These are phyloP conservation scores for Drosophila macrospina DNA, from an alignment of 2,888 invertebrate genomes.

Conservation along the genomic window DNA sequence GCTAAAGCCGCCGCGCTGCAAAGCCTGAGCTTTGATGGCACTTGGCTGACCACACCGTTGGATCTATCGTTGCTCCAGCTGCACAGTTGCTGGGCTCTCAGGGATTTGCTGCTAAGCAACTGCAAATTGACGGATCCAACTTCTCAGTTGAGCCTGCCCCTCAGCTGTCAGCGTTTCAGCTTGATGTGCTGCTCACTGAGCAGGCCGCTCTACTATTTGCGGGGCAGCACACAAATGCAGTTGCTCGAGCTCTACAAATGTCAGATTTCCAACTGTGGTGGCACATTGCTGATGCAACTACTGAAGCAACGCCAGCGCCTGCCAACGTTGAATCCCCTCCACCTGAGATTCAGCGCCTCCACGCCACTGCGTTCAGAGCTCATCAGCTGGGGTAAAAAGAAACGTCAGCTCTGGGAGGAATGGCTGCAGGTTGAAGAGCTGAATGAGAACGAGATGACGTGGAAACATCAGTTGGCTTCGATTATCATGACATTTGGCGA, in stretches of 20 bases:
- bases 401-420: neutral
- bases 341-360: constrained; percentile 25
- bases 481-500: constrained; percentile 36
- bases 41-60: constrained; percentile 36
- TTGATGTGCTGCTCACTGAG: constrained; percentile 40
- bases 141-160: constrained; percentile 32
- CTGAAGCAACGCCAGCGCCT: constrained; percentile 16
- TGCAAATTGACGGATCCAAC: constrained; percentile 33
- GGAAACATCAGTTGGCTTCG: constrained; percentile 16
- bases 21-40: constrained; percentile 45
- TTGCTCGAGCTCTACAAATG: constrained; percentile 26
- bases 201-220: constrained; percentile 1
- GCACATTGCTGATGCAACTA: constrained; percentile 13
- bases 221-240: constrained; percentile 9
- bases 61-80: constrained; percentile 39
- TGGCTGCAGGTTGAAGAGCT: constrained; percentile 29
- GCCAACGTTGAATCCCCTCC: constrained; percentile 17
- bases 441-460: neutral
- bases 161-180: constrained; percentile 37
- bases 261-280: neutral
- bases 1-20: constrained; percentile 41
- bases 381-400: constrained; percentile 1
- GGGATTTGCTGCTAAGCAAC: constrained; percentile 49
- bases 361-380: constrained; percentile 38
- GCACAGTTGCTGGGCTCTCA: constrained; percentile 43